Percentiles rank a stretch among this genome's conserved stretches.
Conservation (phyloP, 2,888 invertebrate species). For the Oeneis ivallda region DNA sequence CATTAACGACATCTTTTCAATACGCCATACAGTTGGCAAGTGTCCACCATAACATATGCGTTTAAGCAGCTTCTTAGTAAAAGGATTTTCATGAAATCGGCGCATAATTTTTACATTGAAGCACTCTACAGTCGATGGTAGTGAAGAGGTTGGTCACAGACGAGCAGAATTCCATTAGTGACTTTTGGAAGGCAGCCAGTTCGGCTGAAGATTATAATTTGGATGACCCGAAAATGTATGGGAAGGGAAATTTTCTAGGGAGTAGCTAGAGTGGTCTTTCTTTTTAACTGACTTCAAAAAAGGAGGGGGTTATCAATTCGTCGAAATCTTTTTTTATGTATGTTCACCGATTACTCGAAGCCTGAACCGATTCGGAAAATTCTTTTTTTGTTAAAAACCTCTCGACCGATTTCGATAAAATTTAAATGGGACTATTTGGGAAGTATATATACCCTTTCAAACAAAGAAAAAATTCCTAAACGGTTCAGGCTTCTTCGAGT, state of each 20-base stretch:
- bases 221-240: constrained; percentile 47
- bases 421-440: too few relatives aligned
- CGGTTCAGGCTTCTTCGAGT: too few relatives aligned
- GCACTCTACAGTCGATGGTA: constrained; percentile 52
- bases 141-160: constrained; percentile 66
- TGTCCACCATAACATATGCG: constrained; percentile 40
- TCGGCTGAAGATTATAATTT: constrained; percentile 45
- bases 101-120: constrained; percentile 68
- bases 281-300: not conserved
- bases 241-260: constrained; percentile 18
- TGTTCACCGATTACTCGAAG: too few relatives aligned
- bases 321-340: too few relatives aligned
- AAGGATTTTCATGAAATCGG: constrained; percentile 55
- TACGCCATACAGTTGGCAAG: constrained; percentile 37
- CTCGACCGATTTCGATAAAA: too few relatives aligned
- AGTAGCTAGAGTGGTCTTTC: not conserved
- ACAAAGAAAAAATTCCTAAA: not conserved
- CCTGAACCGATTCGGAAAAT: too few relatives aligned
- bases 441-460: too few relatives aligned
- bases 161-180: constrained; percentile 72
- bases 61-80: constrained; percentile 45
- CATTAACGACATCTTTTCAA: constrained; percentile 27
- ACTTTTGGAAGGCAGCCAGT: constrained; percentile 69
- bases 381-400: too few relatives aligned
- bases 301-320: too few relatives aligned